Evolutionary conservation across 92 coral and sea anemone species (phyloP).

Genomic region (Phenganax subtilis): DNA sequence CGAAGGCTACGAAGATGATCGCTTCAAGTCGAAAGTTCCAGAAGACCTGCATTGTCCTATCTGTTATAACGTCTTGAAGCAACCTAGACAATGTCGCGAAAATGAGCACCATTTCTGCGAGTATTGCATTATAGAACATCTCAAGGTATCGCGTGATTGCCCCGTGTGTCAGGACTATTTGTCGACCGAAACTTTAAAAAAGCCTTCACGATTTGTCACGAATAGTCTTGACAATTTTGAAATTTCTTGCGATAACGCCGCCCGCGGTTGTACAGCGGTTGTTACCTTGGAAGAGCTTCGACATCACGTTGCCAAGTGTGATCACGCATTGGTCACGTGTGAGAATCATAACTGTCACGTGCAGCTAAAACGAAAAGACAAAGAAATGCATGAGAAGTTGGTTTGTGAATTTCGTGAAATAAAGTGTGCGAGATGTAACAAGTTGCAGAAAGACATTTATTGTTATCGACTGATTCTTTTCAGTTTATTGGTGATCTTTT

Average conservation of each 20-base stretch:
- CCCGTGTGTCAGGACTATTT: conserved; percentile 16
- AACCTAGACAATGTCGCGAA: conserved; percentile 11
- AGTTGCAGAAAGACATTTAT: not conserved
- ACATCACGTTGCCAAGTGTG: conserved; percentile 5
- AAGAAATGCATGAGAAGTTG: not conserved
- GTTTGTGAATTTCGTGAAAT: not conserved
- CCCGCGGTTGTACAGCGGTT: conserved; percentile 6
- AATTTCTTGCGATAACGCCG: conserved; percentile 5
- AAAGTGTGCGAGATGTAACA: not conserved
- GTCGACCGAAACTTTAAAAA: not conserved
- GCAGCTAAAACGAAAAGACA: not conserved
- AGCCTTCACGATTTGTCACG: not conserved
- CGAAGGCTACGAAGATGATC: conserved; percentile 14
- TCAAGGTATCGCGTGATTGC: not conserved
- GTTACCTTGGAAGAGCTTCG: conserved; percentile 4
- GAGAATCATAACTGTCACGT: conserved; percentile 9
- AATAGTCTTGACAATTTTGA: not conserved
- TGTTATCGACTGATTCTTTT: conserved; percentile 3
- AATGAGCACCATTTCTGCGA: conserved; percentile 32
- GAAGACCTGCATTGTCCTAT: conserved; percentile 32
- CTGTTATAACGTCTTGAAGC: conserved; percentile 13
- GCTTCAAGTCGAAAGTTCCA: not conserved
- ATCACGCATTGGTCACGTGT: conserved; percentile 14
- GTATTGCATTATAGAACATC: conserved; percentile 1
- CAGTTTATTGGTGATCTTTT: not conserved